Base-by-base conservation (phyloP, 2,797 vertebrate genomes). In the Echiichthys vipera region DNA sequence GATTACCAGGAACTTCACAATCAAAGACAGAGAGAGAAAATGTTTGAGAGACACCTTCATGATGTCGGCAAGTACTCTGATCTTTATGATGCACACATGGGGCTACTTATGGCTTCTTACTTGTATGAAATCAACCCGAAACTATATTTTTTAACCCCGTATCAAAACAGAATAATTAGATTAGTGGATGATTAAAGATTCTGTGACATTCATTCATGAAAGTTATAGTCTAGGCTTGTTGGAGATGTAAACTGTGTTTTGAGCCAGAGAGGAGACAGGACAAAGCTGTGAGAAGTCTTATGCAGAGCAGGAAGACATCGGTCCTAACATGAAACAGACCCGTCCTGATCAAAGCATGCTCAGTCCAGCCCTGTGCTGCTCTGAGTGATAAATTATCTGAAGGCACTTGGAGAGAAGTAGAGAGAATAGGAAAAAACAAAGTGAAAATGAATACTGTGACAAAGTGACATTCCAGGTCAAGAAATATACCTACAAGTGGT, bases 41-140 rank as follows among this genome's bases (percentile, higher is more conserved):
- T 95, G 82, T 96, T 92, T 91, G 81, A 55, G 18, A 5, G 94
- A 96, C 78, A 92, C 76, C 91, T 97, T 99, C 94, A 95, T 96
- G 92, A 97, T 98, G 96, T 96, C 95, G 96, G 98, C 92, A 97
- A 99, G 97, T 97, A 95, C 95, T 95, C 93, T 92, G 88, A 91
- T 89, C 89, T 83, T 90, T 78, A 64, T 74, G 46, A 30, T 46
- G 22, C 27, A 2, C 47, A 74, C 40, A 2, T 50, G 53, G 27
- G 15, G 24, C 55, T 47, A 51, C 4, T 62, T 68, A 36, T n/a
- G 27, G 18, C 39, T 43, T 56, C 51, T 17, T 20, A 64, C n/a
- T 25, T 67, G 27, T 15, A 20, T 0, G 15, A 34, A 66, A 50
- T 47, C 47, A 40, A 12, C 10, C 27, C 9, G 7, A 57, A 43